phyloP scores from a whole-genome alignment of 2,797 vertebrate genomes.

The Allobates femoralis region DNA sequence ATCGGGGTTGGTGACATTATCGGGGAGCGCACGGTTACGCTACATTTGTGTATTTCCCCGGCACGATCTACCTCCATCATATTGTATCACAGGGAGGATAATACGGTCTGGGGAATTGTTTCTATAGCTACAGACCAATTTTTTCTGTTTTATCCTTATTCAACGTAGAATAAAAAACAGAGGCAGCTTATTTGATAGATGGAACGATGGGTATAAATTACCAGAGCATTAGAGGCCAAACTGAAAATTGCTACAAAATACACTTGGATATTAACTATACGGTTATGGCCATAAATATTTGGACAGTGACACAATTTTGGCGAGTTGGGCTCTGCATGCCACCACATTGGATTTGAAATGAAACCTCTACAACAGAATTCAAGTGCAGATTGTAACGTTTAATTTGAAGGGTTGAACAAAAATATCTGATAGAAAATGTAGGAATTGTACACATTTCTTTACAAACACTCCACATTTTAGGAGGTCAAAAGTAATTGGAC shows the following conservation, averaged over 20 bases:
- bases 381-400: too few relatives aligned
- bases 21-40: not conserved
- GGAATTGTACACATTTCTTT: too few relatives aligned
- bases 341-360: too few relatives aligned
- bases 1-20: not conserved
- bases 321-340: too few relatives aligned
- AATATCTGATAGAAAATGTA: too few relatives aligned
- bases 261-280: not conserved
- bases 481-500: too few relatives aligned
- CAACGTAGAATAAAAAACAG: constrained; percentile 5
- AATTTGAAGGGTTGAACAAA: too few relatives aligned
- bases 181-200: not conserved
- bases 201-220: not conserved
- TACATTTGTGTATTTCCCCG: not conserved
- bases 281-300: too few relatives aligned
- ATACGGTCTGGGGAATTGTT: constrained; percentile 23
- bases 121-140: constrained; percentile 33
- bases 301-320: too few relatives aligned
- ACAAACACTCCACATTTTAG: too few relatives aligned
- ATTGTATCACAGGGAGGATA: constrained; percentile 1
- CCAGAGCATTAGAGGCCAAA: not conserved
- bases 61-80: not conserved
- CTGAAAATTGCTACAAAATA: not conserved
- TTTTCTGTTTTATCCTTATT: constrained; percentile 4
- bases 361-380: too few relatives aligned